Evolutionary conservation across 1,140 invertebrate genomes (phyloP).

Genomic region (Meloidogyne chitwoodi): DNA sequence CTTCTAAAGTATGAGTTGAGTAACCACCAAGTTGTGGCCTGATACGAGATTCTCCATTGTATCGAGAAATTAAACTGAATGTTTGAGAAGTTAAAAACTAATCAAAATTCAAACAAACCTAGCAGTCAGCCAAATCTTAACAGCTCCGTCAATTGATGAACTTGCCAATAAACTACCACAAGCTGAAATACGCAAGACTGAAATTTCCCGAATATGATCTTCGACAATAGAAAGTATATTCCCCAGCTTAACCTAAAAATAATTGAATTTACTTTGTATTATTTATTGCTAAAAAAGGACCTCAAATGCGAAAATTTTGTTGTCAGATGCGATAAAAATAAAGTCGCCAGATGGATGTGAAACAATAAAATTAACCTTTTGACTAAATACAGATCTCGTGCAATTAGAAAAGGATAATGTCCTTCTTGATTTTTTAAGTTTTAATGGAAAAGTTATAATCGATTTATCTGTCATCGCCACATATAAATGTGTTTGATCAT

Average conservation of each 20-base stretch:
- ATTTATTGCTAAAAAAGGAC: neutral
- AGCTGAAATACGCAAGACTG: neutral
- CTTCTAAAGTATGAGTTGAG: conserved; percentile 1
- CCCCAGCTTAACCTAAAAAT: neutral
- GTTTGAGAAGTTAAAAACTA: neutral
- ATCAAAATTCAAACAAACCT: neutral
- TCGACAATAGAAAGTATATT: conserved; percentile 9
- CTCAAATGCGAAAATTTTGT: conserved; percentile 7
- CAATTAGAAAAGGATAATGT: neutral
- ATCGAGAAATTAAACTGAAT: neutral
- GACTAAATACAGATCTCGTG: neutral
- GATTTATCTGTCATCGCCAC: conserved; percentile 1
- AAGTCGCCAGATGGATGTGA: conserved; percentile 15
- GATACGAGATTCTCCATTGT: neutral
- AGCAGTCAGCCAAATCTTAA: conserved; percentile 10
- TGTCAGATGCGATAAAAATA: conserved; percentile 2
- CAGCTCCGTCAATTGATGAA: conserved; percentile 2
- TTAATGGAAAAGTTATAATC: neutral
- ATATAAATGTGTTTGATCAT: conserved; percentile 7
- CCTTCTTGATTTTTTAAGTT: neutral
- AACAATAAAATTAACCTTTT: neutral
- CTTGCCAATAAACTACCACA: conserved; percentile 17
- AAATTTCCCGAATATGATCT: conserved; percentile 10
- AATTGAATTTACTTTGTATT: neutral
- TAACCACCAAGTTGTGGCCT: neutral